Base-by-base conservation (phyloP, 2,888 invertebrate species). In the Mactromeris polynyma region DNA sequence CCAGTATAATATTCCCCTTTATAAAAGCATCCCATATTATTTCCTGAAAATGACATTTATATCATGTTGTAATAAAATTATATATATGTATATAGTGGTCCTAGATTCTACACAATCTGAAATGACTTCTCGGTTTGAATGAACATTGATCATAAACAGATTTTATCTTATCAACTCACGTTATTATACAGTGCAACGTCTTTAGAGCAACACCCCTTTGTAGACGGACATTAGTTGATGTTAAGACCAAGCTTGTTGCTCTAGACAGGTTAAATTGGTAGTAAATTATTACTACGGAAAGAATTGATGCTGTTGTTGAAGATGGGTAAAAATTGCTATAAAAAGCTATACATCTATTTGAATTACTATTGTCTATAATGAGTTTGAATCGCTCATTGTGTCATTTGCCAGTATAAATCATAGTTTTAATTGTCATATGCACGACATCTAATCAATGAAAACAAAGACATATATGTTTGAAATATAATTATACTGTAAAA, bases 1-100 rank as follows among this genome's bases (percentile, higher is more conserved):
- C 87, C 89, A 9, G 81, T 36, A 21, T 83, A 84, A 81, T 80
- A 85, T 40, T 81, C 21, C 0, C 87, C 89, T 54, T 89, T 89
- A 42, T 89, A 87, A 42, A 78, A 87, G 78, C 89, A 89, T 11
- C 89, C 89, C 31, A 42, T 73, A 14, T 36, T 33, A 19, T 83
- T 83, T 1, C 46, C 83, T 83, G 73, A 64, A 82, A 69, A 14
- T 40, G 73, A 33, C 33, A 79, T 11, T 2, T 7, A 3, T 14
- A 19, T 31, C 36, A 33, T 33, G 4, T 38, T 36, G 14, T 80
- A 42, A 42, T 42, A 9, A 42, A 14, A 9, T 58, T 58, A 58
- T 19, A 54, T 17, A 17, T 21, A 54, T 54, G 3, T 19, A 54
- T 17, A 54, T n/a, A 26, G 1, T n/a, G n/a, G n/a, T n/a, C n/a